A percentile compares a stretch with the other conserved stretches of the same genome.
These are phyloP conservation scores for Spongilla lacustris DNA, from an alignment of 37 sponge, comb jelly and placozoan species.

Conservation along the genomic window DNA sequence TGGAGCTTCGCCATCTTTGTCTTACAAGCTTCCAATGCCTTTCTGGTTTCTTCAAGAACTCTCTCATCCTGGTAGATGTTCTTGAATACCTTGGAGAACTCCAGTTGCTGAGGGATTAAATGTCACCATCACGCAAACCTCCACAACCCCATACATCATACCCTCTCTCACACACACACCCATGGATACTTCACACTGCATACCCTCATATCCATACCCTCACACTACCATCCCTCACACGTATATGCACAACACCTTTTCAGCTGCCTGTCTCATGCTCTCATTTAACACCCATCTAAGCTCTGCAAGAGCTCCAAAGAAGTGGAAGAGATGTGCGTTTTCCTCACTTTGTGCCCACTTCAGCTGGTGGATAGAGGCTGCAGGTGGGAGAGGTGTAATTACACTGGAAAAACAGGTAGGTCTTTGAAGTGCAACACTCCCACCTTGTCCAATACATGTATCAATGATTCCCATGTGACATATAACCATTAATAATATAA, in stretches of 20 bases:
- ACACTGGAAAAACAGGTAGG: too few species aligned
- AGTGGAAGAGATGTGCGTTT: constrained; percentile 11
- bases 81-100: constrained; percentile 30
- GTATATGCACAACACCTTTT: constrained; percentile 5
- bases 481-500: too few species aligned
- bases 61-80: constrained; percentile 48
- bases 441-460: too few species aligned
- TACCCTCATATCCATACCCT: not conserved
- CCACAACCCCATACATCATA: not conserved
- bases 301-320: constrained; percentile 55
- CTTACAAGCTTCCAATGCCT: constrained; percentile 25
- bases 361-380: constrained; percentile 40
- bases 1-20: constrained; percentile 22
- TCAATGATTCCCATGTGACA: too few species aligned
- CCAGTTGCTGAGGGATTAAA: constrained; percentile 3
- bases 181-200: not conserved
- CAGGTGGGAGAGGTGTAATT: too few species aligned
- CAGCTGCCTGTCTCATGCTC: not conserved
- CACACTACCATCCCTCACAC: not conserved
- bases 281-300: constrained; percentile 48
- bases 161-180: too few species aligned
- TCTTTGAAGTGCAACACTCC: too few species aligned
- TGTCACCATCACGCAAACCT: not conserved
- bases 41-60: constrained; percentile 38
- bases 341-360: constrained; percentile 46